phyloP scores from a whole-genome alignment of 2,888 invertebrate genomes.

The Rhynchonema sp. region DNA sequence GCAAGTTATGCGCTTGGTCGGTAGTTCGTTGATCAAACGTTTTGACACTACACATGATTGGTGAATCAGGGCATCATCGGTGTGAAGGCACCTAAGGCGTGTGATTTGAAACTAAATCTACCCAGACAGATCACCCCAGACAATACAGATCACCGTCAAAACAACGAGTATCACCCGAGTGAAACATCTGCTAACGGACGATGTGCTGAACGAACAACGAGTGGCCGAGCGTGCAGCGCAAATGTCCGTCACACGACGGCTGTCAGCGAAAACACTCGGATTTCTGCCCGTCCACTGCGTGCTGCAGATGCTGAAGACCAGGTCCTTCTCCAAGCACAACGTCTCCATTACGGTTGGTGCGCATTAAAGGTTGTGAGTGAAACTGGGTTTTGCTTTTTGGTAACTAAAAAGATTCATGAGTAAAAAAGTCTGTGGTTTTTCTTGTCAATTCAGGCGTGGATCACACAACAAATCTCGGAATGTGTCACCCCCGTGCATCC shows the following conservation, averaged over 20 bases:
- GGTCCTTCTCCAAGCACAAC: conserved; percentile 84
- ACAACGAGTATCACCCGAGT: no score
- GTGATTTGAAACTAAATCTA: no score
- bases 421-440: neutral
- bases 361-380: no score
- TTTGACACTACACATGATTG: no score
- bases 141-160: no score
- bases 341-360: conserved; percentile 62
- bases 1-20: no score
- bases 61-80: no score
- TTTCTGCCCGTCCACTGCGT: conserved; percentile 90
- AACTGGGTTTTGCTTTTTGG: no score
- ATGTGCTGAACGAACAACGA: conserved; percentile 10
- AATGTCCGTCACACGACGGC: conserved; percentile 70
- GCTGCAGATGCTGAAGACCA: conserved; percentile 72
- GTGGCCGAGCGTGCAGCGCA: conserved; percentile 86
- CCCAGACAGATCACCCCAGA: no score
- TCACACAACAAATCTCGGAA: conserved; percentile 72
- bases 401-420: no score
- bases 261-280: conserved; percentile 69
- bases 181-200: conserved; percentile 10
- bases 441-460: conserved; percentile 47
- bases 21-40: no score
- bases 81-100: no score
- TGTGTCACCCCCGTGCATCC: conserved; percentile 77